A percentile compares a stretch with the other conserved stretches of the same genome.
Evolutionary conservation across 2,888 invertebrate species (phyloP).

Genomic region (Brachyopa scutellaris): DNA sequence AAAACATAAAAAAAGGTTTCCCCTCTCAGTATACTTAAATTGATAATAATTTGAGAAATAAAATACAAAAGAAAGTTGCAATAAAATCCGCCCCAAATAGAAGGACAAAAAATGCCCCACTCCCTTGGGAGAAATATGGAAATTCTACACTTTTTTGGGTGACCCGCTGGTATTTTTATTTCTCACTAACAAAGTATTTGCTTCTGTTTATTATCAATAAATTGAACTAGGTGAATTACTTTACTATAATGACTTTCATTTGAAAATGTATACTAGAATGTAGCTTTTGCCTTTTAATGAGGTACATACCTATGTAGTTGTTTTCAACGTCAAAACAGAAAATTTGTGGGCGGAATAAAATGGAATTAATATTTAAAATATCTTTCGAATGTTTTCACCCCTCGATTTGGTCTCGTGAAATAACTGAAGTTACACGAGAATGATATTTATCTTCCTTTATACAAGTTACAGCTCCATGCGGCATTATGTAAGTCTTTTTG

Average conservation of each 20-base stretch:
- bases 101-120: background rate
- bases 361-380: background rate
- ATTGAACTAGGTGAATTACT: conserved; percentile 14
- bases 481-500: background rate
- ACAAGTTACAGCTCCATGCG: background rate
- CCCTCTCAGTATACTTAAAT: background rate
- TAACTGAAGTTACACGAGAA: background rate
- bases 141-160: background rate
- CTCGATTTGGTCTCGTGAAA: background rate
- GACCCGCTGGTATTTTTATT: conserved; percentile 21
- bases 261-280: background rate
- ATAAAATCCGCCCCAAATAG: background rate
- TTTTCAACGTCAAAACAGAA: background rate
- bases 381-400: background rate
- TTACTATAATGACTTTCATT: background rate
- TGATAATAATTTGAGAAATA: conserved; percentile 12
- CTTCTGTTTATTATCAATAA: conserved; percentile 15
- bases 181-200: conserved; percentile 17
- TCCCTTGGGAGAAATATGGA: conserved; percentile 19
- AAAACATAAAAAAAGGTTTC: background rate
- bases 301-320: too few relatives aligned
- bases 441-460: conserved; percentile 17
- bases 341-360: background rate
- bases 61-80: background rate
- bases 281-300: background rate